Evolutionary conservation across 2,797 vertebrate species (phyloP).

Genomic region (Poeciliopsis paucimaculata): DNA sequence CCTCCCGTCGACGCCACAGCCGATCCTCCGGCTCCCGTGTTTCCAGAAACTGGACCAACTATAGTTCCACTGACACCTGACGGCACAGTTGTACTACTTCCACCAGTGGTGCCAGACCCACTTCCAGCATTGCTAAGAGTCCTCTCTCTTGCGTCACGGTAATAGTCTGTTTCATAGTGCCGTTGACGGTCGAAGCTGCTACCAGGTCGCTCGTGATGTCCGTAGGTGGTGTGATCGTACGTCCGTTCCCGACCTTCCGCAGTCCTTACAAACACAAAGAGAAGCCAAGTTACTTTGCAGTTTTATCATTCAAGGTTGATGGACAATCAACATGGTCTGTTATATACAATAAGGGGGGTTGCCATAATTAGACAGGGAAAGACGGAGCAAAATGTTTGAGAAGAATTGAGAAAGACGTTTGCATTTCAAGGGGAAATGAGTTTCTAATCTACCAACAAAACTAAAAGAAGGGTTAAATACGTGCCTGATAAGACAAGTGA

Average conservation of each 20-base stretch:
- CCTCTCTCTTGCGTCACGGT: conserved; percentile 93
- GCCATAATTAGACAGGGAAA: conserved; percentile 38
- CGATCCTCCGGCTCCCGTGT: conserved; percentile 66
- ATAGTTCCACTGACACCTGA: conserved; percentile 74
- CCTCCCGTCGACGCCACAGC: conserved; percentile 63
- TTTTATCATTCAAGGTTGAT: conserved; percentile 18
- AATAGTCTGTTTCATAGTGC: conserved; percentile 99
- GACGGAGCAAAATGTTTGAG: conserved; percentile 25
- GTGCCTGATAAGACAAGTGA: conserved; percentile 5
- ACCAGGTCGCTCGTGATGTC: conserved; percentile 95
- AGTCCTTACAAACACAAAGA: conserved; percentile 83
- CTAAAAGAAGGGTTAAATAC: conserved; percentile 9
- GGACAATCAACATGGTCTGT: conserved; percentile 42
- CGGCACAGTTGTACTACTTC: conserved; percentile 69
- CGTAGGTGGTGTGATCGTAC: conserved; percentile 98
- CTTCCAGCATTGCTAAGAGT: conserved; percentile 81
- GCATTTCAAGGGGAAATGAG: conserved; percentile 21
- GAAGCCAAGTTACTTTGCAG: conserved; percentile 50
- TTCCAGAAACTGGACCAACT: conserved; percentile 64
- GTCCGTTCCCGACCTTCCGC: conserved; percentile 95
- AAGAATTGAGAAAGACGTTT: conserved; percentile 11
- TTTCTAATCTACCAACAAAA: conserved; percentile 6
- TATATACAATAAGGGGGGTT: conserved; percentile 25
- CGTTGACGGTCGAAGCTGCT: conserved; percentile 93
- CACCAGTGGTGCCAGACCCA: conserved; percentile 73